Percentiles rank a stretch among this genome's conserved stretches.
These are phyloP conservation scores for Arenaria interpres DNA, from an alignment of 2,113 vertebrate species.

Conservation along the genomic window DNA sequence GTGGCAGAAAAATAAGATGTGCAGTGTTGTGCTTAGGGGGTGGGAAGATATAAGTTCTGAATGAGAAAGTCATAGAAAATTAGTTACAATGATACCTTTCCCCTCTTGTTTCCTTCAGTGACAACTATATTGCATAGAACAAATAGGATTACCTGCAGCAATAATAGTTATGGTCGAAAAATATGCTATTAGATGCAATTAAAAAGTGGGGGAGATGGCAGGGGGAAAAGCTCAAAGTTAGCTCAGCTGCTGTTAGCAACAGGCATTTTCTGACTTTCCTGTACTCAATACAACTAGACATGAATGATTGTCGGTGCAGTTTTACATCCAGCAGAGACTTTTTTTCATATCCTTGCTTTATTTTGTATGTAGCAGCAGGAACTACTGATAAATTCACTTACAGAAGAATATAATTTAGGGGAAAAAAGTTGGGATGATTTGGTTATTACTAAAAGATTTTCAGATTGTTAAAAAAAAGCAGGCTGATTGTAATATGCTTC, in stretches of 20 bases:
- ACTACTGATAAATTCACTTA: neutral
- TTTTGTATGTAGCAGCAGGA: neutral
- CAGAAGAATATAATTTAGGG: neutral
- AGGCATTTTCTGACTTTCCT: slow-evolving; percentile 3
- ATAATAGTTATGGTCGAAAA: slow-evolving; percentile 12
- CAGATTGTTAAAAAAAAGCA: neutral
- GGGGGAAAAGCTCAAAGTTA: neutral
- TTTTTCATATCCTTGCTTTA: neutral
- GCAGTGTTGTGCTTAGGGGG: neutral
- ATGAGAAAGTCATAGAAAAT: slow-evolving; percentile 66
- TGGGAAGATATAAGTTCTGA: slow-evolving; percentile 26
- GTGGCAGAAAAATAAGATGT: slow-evolving; percentile 67
- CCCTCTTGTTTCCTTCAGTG: slow-evolving; percentile 36
- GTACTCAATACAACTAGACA: neutral
- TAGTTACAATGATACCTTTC: slow-evolving; percentile 20
- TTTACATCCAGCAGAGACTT: neutral
- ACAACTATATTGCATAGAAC: slow-evolving; percentile 51
- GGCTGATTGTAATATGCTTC: neutral
- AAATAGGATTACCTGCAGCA: slow-evolving; percentile 40
- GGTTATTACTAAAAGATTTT: slow-evolving; percentile 1
- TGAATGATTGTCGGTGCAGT: neutral
- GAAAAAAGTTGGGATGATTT: neutral
- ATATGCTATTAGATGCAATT: neutral
- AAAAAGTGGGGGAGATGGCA: neutral
- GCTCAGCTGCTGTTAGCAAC: neutral